phyloP scores from a whole-genome alignment of 1,140 invertebrate genomes.

The Acromyrmex heyeri region DNA sequence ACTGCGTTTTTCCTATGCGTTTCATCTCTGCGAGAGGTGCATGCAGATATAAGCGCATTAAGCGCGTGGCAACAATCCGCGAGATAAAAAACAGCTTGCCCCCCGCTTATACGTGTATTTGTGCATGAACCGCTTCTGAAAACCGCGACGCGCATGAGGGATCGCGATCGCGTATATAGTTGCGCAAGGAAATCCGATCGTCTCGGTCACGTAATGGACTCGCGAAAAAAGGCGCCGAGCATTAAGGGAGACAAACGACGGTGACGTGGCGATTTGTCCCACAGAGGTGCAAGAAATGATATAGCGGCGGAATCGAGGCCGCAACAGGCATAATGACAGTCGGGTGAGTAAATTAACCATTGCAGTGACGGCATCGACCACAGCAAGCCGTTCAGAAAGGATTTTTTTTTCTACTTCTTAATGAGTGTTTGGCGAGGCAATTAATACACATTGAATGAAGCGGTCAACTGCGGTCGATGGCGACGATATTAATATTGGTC shows the following conservation, averaged over 20 bases:
- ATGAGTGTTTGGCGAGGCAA: conserved; percentile 24
- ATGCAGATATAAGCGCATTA: conserved; percentile 26
- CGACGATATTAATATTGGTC: background rate
- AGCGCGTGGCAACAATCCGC: conserved; percentile 9
- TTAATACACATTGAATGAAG: conserved; percentile 17
- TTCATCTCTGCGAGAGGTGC: conserved; percentile 23
- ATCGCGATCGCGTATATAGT: conserved; percentile 42
- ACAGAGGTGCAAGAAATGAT: conserved; percentile 59
- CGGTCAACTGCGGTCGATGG: conserved; percentile 2
- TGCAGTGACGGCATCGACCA: conserved; percentile 14
- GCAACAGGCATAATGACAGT: conserved; percentile 3
- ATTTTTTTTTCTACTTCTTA: conserved; percentile 20
- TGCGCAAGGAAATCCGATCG: conserved; percentile 72
- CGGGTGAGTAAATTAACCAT: conserved; percentile 16
- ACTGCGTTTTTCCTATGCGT: background rate
- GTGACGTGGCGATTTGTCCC: conserved; percentile 58
- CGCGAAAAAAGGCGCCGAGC: background rate
- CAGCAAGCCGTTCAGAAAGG: background rate
- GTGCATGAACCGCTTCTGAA: conserved; percentile 15
- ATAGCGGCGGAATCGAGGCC: conserved; percentile 54
- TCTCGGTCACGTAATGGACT: conserved; percentile 63
- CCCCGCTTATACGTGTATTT: background rate
- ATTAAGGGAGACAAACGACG: conserved; percentile 65
- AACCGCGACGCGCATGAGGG: conserved; percentile 55
- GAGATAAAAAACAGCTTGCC: background rate